phyloP scores from a whole-genome alignment of 1,140 invertebrate species.

The Drosophila ficusphila region DNA sequence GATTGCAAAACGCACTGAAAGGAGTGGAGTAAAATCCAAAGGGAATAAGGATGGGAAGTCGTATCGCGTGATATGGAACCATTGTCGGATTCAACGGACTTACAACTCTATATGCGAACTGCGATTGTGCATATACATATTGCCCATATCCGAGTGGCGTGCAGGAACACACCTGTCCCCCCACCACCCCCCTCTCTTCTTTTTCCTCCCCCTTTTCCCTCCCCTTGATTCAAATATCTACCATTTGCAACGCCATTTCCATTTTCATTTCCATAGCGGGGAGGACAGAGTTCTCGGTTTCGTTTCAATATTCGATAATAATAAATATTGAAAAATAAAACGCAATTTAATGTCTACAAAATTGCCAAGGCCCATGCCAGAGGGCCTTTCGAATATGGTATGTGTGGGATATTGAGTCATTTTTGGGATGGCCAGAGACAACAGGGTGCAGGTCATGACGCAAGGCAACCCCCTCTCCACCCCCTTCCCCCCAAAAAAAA shows the following conservation, averaged over 20 bases:
- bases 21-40: background rate
- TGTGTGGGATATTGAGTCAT: constrained; percentile 71
- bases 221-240: constrained; percentile 7
- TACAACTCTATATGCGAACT: constrained; percentile 55
- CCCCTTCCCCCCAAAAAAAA: no score
- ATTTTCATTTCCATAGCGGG: constrained; percentile 51
- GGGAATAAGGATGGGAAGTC: constrained; percentile 2
- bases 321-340: constrained; percentile 80
- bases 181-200: no score
- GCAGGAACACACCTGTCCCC: constrained; percentile 44
- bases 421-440: constrained; percentile 51
- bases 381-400: background rate
- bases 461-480: constrained; percentile 63
- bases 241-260: constrained; percentile 36
- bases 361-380: constrained; percentile 44
- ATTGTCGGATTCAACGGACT: constrained; percentile 35
- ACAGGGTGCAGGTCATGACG: constrained; percentile 53
- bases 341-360: constrained; percentile 71
- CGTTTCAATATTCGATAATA: constrained; percentile 75
- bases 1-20: constrained; percentile 16
- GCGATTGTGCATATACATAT: constrained; percentile 27
- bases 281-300: constrained; percentile 44
- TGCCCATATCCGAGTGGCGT: constrained; percentile 31
- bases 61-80: constrained; percentile 57
- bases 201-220: constrained; percentile 28